Evolutionary conservation across 2,888 invertebrate genomes (phyloP), one percentile per base, ranked within the genome.

Genomic region (Xanthorhoe designata): DNA sequence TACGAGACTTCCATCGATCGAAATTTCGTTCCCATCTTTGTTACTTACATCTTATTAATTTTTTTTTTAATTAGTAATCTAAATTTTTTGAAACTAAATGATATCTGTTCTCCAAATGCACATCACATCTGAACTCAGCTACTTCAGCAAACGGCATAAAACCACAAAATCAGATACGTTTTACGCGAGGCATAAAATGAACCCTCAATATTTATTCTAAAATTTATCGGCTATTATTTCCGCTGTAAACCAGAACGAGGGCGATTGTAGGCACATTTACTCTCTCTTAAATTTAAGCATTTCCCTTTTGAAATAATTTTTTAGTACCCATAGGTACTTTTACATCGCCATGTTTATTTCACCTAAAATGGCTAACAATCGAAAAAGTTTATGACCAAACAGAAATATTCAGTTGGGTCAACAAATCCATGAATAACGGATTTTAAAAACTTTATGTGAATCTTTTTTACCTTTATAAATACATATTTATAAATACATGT

Each of bases 141-240:
- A 51, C 24, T 59, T 59, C 42, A 38, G 38, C 18, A 45, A 65
- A 68, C 47, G 55, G 50, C 64, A 66, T 69, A 68, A 64, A 66
- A 61, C 51, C 51, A 53, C 61, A 62, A 66, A 70, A 71, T 70
- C 68, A 62, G 71, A 71, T 67, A 70, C 63, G 65, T 70, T 73
- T 73, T 73, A 73, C 68, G 71, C 62, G 61, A 65, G 47, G 61
- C 71, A 73, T 73, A 71, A 73, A 73, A 58, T 54, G 67, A 66
- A 69, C 68, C 71, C 68, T 71, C 67, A 71, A 73, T 73, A 73
- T 73, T 73, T 73, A 58, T 68, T 62, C 70, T 58, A 60, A 59
- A 71, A 68, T 71, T 71, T 70, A 71, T 69, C 54, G 66, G 42
- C 71, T 70, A 70, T 71, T 71, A 73, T 71, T 67, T 70, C 73